phyloP scores from a whole-genome alignment of 1,140 invertebrate species.

The Conopomorpha cramerella region DNA sequence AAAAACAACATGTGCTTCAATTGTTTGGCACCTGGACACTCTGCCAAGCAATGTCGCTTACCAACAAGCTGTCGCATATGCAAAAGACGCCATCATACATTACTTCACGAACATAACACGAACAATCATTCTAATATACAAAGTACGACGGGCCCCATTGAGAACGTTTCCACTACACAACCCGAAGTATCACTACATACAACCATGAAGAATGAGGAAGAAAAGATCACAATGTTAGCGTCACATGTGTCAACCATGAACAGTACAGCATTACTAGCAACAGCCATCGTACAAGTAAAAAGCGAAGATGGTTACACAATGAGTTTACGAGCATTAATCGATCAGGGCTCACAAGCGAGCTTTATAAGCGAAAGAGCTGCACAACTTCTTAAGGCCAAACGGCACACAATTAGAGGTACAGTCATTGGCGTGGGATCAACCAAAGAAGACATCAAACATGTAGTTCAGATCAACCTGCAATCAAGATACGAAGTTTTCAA shows the following conservation, averaged over 20 bases:
- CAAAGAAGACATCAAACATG: not conserved
- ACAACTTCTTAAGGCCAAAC: slow-evolving; percentile 4
- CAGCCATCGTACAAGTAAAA: slow-evolving; percentile 10
- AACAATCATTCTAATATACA: not conserved
- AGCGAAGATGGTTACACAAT: slow-evolving; percentile 7
- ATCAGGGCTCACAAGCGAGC: slow-evolving; percentile 8
- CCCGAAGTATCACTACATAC: not conserved
- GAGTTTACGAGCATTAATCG: slow-evolving; percentile 11
- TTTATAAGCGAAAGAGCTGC: slow-evolving; percentile 8
- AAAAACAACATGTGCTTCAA: slow-evolving; percentile 16
- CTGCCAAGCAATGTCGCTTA: slow-evolving; percentile 9
- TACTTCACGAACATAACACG: slow-evolving; percentile 1
- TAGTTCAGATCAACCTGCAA: not conserved
- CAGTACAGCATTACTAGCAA: slow-evolving; percentile 9
- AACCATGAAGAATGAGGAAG: not conserved
- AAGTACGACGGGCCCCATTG: not conserved
- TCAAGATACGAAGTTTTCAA: not conserved
- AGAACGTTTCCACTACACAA: not conserved
- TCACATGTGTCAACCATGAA: not conserved
- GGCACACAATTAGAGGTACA: not conserved
- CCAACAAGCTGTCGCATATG: slow-evolving; percentile 11
- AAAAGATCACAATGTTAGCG: not conserved
- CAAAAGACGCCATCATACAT: slow-evolving; percentile 10
- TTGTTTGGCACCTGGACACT: slow-evolving; percentile 12
- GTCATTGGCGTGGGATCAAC: slow-evolving; percentile 4